Evolutionary conservation across 1,140 invertebrate genomes (phyloP).

Genomic region (Cydia strobilella): DNA sequence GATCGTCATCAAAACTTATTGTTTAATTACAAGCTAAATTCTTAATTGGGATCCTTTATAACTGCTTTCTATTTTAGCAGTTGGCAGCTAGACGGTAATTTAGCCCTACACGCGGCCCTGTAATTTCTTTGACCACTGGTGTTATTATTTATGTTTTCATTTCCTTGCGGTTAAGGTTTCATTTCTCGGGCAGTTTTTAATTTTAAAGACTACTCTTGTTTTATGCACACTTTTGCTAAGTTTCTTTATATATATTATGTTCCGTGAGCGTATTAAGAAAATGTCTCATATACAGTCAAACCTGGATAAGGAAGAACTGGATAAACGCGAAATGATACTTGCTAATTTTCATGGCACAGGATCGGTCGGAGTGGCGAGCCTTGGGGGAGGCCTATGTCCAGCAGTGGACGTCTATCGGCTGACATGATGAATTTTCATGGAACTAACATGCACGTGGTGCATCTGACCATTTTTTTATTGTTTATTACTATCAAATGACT

Average conservation of each 20-base stretch:
- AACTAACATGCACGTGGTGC: too few species aligned
- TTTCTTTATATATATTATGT: too few species aligned
- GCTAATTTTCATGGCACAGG: too few species aligned
- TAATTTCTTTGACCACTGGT: slow-evolving; percentile 20
- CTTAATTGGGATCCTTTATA: not conserved
- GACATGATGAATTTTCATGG: too few species aligned
- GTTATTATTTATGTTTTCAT: slow-evolving; percentile 26
- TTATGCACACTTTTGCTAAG: not conserved
- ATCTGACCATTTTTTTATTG: too few species aligned
- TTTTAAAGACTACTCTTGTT: not conserved
- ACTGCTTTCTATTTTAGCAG: not conserved
- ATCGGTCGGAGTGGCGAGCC: too few species aligned
- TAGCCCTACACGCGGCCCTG: not conserved
- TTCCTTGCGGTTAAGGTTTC: slow-evolving; percentile 14
- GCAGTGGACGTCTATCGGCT: too few species aligned
- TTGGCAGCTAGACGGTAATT: slow-evolving; percentile 2
- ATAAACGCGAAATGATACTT: too few species aligned
- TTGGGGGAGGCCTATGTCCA: too few species aligned
- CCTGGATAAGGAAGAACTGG: too few species aligned
- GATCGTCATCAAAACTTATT: not conserved
- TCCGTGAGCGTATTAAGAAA: too few species aligned
- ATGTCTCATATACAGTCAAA: too few species aligned
- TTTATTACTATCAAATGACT: slow-evolving; percentile 11
- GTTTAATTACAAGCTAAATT: slow-evolving; percentile 16
- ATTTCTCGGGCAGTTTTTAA: not conserved